phyloP scores from a whole-genome alignment of 2,888 invertebrate genomes.

The Celastrina argiolus region DNA sequence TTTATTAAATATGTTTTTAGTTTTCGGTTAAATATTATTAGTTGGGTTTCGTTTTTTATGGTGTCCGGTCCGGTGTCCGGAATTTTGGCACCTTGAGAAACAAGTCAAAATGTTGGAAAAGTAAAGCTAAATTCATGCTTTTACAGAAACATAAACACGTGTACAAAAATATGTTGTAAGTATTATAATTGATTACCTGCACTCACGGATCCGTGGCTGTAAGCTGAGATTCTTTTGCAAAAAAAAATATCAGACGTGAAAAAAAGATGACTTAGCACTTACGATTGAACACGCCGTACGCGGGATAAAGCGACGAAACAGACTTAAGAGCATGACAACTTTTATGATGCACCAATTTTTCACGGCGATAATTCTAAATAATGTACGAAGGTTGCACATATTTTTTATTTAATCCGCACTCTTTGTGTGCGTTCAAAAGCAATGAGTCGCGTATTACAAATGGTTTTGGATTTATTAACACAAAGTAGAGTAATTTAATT shows the following conservation, averaged over 20 bases:
- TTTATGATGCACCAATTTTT: slow-evolving; percentile 18
- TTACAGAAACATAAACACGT: slow-evolving; percentile 3
- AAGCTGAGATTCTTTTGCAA: slow-evolving; percentile 6
- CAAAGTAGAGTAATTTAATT: background rate
- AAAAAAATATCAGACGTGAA: slow-evolving; percentile 3
- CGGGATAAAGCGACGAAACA: slow-evolving; percentile 4
- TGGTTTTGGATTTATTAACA: background rate
- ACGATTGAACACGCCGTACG: background rate
- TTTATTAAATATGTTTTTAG: no score
- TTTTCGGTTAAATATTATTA: no score
- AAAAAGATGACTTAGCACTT: slow-evolving; percentile 15
- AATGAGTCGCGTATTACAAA: background rate
- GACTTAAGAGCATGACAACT: slow-evolving; percentile 15
- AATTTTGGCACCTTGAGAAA: no score
- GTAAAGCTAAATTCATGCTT: background rate
- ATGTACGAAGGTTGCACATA: background rate
- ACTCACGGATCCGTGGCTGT: background rate
- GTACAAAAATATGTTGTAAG: background rate
- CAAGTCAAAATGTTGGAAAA: background rate
- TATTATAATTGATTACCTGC: slow-evolving; percentile 13
- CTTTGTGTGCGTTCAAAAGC: slow-evolving; percentile 13
- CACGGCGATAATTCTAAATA: slow-evolving; percentile 12
- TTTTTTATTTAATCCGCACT: slow-evolving; percentile 23
- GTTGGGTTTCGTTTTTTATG: no score
- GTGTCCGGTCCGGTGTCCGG: no score